Percentiles rank a stretch among this genome's conserved stretches.
Conservation (phyloP, 2,797 vertebrate species). For the Phalloptychus januarius region DNA sequence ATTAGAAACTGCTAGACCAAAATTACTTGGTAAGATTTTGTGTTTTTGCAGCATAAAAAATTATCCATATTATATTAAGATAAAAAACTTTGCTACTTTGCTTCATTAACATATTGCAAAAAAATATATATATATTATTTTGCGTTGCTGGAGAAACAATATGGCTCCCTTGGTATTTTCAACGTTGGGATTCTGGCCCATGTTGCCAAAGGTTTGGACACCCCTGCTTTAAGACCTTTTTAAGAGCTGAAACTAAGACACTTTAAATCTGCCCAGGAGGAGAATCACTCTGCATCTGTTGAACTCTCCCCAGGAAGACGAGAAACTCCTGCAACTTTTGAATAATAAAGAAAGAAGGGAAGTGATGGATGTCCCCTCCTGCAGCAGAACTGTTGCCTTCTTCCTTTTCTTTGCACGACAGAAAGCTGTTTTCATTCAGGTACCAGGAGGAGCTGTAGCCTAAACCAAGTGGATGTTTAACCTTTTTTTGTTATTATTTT, state of each 20-base stretch:
- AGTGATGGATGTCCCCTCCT: constrained; percentile 7
- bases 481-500: constrained; percentile 13
- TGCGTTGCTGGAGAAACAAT: no score
- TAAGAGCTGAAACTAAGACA: constrained; percentile 1
- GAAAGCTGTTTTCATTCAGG: constrained; percentile 71
- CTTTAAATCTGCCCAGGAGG: background rate
- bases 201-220: background rate
- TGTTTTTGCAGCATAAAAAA: no score
- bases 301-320: background rate
- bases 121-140: no score
- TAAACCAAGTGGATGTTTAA: constrained; percentile 49
- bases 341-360: background rate
- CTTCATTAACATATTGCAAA: no score
- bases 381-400: constrained; percentile 23
- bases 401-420: constrained; percentile 40
- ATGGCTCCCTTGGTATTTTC: no score
- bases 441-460: constrained; percentile 68
- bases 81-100: no score
- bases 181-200: no score
- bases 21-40: no score
- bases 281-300: background rate
- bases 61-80: no score
- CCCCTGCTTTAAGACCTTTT: constrained; percentile 3
- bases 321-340: background rate
- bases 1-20: no score